These are phyloP conservation scores for Anthophora plumipes DNA, from an alignment of 2,888 invertebrate species.

Conservation along the genomic window DNA sequence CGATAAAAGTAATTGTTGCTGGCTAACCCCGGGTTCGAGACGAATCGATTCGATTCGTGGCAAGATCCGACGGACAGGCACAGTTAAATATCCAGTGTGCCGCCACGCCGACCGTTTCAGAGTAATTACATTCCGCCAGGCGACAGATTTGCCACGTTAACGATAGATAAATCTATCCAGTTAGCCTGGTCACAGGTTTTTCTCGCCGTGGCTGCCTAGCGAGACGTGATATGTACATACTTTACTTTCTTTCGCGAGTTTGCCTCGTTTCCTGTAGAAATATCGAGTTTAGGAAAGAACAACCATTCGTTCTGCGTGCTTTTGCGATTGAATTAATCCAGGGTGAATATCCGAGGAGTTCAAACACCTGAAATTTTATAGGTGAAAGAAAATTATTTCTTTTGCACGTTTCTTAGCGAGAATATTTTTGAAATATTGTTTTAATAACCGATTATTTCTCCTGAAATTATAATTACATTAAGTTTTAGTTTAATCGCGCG, in stretches of 20 bases:
- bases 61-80: constrained; percentile 57
- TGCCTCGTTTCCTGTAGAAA: neutral
- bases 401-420: too few species aligned
- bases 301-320: neutral
- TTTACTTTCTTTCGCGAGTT: neutral
- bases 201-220: neutral
- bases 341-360: neutral
- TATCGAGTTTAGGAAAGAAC: too few species aligned
- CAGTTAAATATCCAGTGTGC: constrained; percentile 29
- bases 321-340: neutral
- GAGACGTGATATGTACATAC: neutral
- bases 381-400: too few species aligned
- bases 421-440: too few species aligned
- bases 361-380: neutral
- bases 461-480: too few species aligned
- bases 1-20: constrained; percentile 68
- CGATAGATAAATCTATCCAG: constrained; percentile 36
- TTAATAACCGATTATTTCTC: too few species aligned
- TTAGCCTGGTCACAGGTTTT: neutral
- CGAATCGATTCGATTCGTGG: constrained; percentile 65
- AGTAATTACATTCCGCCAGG: constrained; percentile 50
- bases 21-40: constrained; percentile 51
- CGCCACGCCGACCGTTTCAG: constrained; percentile 24
- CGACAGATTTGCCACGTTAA: constrained; percentile 53
- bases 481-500: too few species aligned